phyloP scores from a whole-genome alignment of 1,140 invertebrate species.

The Drosophila grimshawi region DNA sequence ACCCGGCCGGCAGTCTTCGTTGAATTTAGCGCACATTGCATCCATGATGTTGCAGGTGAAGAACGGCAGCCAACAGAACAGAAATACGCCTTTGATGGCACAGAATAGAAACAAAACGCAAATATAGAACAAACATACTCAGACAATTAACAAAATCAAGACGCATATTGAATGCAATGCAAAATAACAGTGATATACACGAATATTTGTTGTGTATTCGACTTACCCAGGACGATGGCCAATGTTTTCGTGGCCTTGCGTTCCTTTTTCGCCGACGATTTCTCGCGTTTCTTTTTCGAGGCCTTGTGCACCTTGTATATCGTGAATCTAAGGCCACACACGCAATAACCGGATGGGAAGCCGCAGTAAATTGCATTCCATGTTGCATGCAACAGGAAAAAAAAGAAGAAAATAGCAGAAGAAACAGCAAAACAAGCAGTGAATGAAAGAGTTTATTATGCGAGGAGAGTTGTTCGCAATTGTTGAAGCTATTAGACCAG shows the following conservation, averaged over 20 bases:
- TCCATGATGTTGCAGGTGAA: conserved; percentile 99
- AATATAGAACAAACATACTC: not conserved
- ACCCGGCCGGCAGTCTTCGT: conserved; percentile 92
- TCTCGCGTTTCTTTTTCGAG: conserved; percentile 97
- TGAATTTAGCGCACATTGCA: conserved; percentile 95
- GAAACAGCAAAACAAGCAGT: conserved; percentile 4
- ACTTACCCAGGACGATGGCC: conserved; percentile 98
- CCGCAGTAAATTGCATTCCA: conserved; percentile 54
- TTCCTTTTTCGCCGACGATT: conserved; percentile 97
- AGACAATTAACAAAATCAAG: not conserved
- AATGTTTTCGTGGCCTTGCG: conserved; percentile 99
- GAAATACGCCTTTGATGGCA: conserved; percentile 90
- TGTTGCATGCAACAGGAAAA: conserved; percentile 25
- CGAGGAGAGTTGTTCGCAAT: not conserved
- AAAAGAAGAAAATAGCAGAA: not conserved
- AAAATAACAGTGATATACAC: not conserved
- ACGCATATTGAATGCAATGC: not conserved
- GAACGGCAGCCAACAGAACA: conserved; percentile 99
- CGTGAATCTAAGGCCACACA: conserved; percentile 88
- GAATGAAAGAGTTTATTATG: conserved; percentile 11
- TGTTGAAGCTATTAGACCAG: not conserved
- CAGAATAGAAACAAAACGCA: not conserved
- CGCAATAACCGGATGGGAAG: conserved; percentile 58
- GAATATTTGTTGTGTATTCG: not conserved
- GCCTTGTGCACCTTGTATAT: conserved; percentile 97